phyloP scores from a whole-genome alignment of 2,888 invertebrate genomes.

The Cyrtodaria siliqua region DNA sequence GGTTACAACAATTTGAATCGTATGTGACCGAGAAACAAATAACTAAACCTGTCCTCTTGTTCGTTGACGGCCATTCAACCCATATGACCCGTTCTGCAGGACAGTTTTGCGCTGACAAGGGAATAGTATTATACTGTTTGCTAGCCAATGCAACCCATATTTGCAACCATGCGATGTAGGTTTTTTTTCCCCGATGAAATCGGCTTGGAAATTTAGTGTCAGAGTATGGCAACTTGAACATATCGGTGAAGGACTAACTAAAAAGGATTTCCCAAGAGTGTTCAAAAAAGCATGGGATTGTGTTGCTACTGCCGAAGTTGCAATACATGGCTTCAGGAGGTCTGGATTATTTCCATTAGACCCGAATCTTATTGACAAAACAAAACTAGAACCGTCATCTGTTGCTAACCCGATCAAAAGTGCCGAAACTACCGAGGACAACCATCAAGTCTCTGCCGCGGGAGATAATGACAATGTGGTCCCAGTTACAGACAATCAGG shows the following conservation, averaged over 20 bases:
- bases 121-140: conserved; percentile 46
- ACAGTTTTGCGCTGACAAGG: conserved; percentile 26
- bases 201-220: conserved; percentile 41
- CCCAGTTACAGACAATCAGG: too few species aligned
- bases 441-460: too few species aligned
- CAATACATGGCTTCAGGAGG: conserved; percentile 29
- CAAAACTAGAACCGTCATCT: too few species aligned
- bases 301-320: conserved; percentile 31
- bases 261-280: conserved; percentile 32
- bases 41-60: conserved; percentile 31
- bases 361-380: too few species aligned
- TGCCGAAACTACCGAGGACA: too few species aligned
- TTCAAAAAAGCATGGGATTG: conserved; percentile 39
- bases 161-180: conserved; percentile 47
- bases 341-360: not conserved
- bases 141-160: conserved; percentile 46
- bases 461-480: too few species aligned
- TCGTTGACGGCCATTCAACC: conserved; percentile 52
- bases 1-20: conserved; percentile 15
- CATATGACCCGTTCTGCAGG: conserved; percentile 26
- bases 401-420: too few species aligned
- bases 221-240: conserved; percentile 49
- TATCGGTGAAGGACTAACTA: conserved; percentile 37
- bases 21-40: conserved; percentile 5
- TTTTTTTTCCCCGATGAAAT: conserved; percentile 43